Evolutionary conservation across 2,113 vertebrate species (phyloP).

Genomic region (Climacteris rufus): DNA sequence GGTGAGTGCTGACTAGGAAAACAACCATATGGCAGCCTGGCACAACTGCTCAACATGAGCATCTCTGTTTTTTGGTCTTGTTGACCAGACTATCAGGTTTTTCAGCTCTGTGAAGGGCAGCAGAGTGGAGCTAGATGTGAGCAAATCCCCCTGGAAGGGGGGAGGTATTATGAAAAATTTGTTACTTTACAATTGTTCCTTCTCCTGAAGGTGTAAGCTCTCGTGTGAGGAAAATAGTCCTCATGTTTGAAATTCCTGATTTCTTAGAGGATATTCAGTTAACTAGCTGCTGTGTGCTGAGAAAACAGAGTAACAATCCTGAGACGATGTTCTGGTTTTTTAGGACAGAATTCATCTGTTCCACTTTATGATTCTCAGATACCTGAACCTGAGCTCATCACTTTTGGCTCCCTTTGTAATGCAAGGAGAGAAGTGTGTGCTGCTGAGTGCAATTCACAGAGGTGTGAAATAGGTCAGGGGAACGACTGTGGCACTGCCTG

Average conservation of each 20-base stretch:
- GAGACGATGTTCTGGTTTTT: background rate
- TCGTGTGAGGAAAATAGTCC: background rate
- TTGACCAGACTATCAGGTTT: background rate
- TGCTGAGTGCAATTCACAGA: background rate
- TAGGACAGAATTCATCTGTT: background rate
- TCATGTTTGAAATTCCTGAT: background rate
- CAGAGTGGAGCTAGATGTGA: background rate
- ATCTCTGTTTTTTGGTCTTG: background rate
- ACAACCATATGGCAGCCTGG: background rate
- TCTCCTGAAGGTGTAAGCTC: background rate
- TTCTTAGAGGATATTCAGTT: background rate
- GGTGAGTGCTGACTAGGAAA: background rate
- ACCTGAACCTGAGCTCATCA: background rate
- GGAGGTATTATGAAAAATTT: background rate
- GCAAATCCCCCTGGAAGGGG: background rate
- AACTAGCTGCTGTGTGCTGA: background rate
- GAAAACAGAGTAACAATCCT: background rate
- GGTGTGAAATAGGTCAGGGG: background rate
- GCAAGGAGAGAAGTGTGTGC: background rate
- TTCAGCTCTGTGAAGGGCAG: background rate
- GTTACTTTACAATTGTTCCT: background rate
- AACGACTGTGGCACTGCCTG: accelerated
- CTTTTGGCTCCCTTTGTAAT: background rate
- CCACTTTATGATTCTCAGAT: background rate
- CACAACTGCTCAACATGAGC: background rate